phyloP scores from a whole-genome alignment of 2,797 vertebrate species.

The Onychomys torridus region DNA sequence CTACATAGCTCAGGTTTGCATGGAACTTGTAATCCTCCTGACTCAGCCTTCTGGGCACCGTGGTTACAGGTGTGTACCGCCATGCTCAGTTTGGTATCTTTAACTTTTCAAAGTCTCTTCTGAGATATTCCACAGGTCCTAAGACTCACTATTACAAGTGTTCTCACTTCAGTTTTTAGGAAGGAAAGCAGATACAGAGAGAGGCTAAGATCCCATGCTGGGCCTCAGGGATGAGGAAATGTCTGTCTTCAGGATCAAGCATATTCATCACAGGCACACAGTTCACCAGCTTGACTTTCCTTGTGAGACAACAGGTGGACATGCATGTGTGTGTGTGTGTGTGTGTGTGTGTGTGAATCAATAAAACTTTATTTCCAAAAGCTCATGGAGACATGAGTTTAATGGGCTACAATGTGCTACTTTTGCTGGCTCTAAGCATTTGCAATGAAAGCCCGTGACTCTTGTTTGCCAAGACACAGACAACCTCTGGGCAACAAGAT shows the following conservation, averaged over 20 bases:
- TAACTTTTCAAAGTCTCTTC: background rate
- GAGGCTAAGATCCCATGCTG: rapidly evolving
- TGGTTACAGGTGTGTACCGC: rapidly evolving
- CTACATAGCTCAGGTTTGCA: background rate
- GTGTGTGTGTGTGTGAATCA: background rate
- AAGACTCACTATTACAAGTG: background rate
- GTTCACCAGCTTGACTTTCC: background rate
- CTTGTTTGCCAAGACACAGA: background rate
- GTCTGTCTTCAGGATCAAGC: background rate
- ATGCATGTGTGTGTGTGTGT: background rate
- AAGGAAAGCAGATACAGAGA: background rate
- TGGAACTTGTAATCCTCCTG: background rate
- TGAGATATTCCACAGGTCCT: background rate
- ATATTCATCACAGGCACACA: background rate
- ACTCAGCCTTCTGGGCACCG: background rate
- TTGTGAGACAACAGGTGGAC: background rate
- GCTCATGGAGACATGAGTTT: rapidly evolving
- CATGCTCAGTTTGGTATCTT: background rate
- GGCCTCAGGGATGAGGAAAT: too few species aligned
- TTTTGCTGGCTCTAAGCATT: background rate
- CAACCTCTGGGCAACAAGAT: rapidly evolving
- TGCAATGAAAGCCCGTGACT: background rate
- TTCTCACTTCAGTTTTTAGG: background rate
- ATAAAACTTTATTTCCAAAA: slow-evolving; percentile 45
- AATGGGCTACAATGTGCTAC: background rate